Evolutionary conservation across 2,797 vertebrate species (phyloP).

Genomic region (Muraenolepis orangiensis): DNA sequence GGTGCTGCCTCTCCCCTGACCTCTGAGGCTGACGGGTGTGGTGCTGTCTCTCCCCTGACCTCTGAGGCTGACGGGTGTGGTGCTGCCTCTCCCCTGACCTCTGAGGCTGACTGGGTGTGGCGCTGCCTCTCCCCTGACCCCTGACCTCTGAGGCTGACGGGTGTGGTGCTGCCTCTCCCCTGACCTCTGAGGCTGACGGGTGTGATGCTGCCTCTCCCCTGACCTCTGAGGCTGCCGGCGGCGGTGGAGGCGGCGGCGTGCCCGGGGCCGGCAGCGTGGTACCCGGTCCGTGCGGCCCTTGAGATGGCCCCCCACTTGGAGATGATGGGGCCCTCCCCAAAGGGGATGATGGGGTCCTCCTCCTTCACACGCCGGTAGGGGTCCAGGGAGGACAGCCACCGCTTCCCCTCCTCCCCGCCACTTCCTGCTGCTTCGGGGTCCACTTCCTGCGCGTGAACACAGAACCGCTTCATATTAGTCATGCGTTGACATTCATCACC

Average conservation of each 20-base stretch:
- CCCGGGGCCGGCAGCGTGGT: slow-evolving; percentile 90
- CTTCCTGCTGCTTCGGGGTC: slow-evolving; percentile 74
- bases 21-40: slow-evolving; percentile 91
- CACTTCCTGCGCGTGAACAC: slow-evolving; percentile 34
- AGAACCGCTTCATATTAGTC: neutral
- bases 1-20: slow-evolving; percentile 49
- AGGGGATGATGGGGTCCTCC: slow-evolving; percentile 97
- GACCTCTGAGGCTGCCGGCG: slow-evolving; percentile 91
- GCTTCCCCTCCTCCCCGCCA: slow-evolving; percentile 72
- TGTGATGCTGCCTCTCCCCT: neutral
- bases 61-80: slow-evolving; percentile 55
- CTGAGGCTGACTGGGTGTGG: neutral
- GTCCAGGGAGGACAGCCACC: slow-evolving; percentile 84
- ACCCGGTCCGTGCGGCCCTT: slow-evolving; percentile 89
- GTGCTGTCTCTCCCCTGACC: slow-evolving; percentile 63
- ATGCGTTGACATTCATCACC: neutral
- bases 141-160: neutral
- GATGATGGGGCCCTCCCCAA: slow-evolving; percentile 94
- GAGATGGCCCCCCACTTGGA: slow-evolving; percentile 99
- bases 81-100: neutral
- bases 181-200: slow-evolving; percentile 58
- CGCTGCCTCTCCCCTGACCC: too few species aligned
- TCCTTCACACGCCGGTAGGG: slow-evolving; percentile 87
- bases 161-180: slow-evolving; percentile 44
- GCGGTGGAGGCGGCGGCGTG: slow-evolving; percentile 91